A percentile compares a stretch with the other conserved stretches of the same genome.
phyloP scores from a whole-genome alignment of 37 sponge, comb jelly and placozoan species.

The Chondrosia reniformis region DNA sequence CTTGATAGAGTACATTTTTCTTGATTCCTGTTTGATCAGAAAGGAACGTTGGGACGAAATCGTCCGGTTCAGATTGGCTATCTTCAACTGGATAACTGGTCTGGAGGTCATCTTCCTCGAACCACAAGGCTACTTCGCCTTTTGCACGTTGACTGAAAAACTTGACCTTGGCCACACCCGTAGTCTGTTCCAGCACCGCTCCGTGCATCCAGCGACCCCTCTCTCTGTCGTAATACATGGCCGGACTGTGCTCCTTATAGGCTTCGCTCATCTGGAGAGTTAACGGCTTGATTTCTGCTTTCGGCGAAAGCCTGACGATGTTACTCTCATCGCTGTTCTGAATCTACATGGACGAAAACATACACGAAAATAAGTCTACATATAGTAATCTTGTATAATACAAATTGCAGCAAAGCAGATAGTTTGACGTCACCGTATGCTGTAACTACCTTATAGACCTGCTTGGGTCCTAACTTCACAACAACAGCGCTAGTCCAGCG shows the following conservation, averaged over 20 bases:
- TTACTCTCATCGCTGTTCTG: neutral
- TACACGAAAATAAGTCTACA: neutral
- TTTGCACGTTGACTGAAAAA: constrained; percentile 4
- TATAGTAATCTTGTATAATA: no score
- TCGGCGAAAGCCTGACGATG: neutral
- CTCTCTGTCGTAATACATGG: constrained; percentile 17
- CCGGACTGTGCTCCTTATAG: constrained; percentile 7
- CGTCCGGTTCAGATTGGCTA: neutral
- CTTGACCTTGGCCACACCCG: neutral
- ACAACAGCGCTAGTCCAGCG: neutral
- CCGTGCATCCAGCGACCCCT: constrained; percentile 28
- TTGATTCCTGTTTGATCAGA: no score
- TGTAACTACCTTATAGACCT: neutral
- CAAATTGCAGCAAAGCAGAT: no score
- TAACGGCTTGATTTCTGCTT: constrained; percentile 9
- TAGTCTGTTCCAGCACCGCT: neutral
- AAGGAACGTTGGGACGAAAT: neutral
- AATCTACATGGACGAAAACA: neutral
- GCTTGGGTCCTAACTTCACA: constrained; percentile 1
- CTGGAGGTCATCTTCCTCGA: neutral
- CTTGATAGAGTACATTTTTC: constrained; percentile 6
- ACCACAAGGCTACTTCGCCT: constrained; percentile 11
- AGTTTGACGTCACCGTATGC: neutral
- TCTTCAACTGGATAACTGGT: neutral
- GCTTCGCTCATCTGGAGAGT: constrained; percentile 21